A percentile compares a stretch with the other conserved stretches of the same genome.
Evolutionary conservation across 2,888 invertebrate species (phyloP).

Genomic region (Parnassius apollo): DNA sequence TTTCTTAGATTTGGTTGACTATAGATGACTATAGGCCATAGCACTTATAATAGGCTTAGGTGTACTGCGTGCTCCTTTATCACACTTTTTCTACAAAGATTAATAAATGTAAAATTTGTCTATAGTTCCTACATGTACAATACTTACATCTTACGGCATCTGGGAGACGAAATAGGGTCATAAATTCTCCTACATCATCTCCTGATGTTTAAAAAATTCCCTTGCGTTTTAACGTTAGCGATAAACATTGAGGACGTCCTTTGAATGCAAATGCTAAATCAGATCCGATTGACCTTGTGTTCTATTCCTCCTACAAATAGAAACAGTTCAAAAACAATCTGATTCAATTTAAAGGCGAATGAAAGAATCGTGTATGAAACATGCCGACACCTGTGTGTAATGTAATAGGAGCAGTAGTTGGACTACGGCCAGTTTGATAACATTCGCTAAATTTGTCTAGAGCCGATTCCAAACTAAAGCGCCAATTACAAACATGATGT

Average conservation of each 20-base stretch:
- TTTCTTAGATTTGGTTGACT: no score
- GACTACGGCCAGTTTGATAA: constrained; percentile 57
- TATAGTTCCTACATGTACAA: no score
- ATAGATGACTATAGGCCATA: no score
- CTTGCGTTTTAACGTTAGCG: constrained; percentile 4
- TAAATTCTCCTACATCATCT: no score
- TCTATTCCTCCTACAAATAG: constrained; percentile 59
- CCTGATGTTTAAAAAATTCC: background rate
- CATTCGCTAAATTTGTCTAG: constrained; percentile 25
- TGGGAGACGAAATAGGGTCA: no score
- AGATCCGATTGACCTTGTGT: constrained; percentile 53
- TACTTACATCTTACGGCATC: no score
- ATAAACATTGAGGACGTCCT: constrained; percentile 7
- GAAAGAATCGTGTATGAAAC: constrained; percentile 47
- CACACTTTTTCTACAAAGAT: no score
- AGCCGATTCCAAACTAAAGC: constrained; percentile 7
- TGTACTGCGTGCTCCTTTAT: no score
- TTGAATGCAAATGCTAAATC: constrained; percentile 8
- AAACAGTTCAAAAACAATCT: constrained; percentile 57
- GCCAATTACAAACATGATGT: background rate
- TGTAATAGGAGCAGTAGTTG: constrained; percentile 44
- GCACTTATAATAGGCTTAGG: no score
- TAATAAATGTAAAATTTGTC: no score
- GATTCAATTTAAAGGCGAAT: constrained; percentile 52
- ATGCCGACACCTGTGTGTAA: constrained; percentile 49